These are phyloP conservation scores for Glaucidium brasilianum DNA, from an alignment of 2,113 vertebrate genomes.

Conservation along the genomic window DNA sequence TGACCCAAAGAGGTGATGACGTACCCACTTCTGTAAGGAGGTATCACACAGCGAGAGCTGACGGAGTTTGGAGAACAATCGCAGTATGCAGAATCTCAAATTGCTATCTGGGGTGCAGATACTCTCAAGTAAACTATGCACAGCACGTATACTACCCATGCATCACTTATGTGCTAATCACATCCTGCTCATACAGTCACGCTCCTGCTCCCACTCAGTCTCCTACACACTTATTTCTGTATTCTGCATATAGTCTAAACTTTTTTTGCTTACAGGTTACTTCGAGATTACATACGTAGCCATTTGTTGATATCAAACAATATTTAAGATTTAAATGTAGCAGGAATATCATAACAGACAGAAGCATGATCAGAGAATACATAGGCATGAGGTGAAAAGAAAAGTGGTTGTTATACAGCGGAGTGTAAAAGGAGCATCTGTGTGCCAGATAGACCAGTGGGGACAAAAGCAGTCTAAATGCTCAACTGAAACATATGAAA, in stretches of 20 bases:
- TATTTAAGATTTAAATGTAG: not conserved
- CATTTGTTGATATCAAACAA: not conserved
- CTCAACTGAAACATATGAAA: not conserved
- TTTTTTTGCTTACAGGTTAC: not conserved
- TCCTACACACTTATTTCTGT: not conserved
- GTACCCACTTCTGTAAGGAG: too few species aligned
- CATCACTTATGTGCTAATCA: accelerated
- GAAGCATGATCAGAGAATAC: accelerated
- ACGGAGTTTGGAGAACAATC: not conserved
- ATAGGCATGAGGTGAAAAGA: not conserved
- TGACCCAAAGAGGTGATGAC: not conserved
- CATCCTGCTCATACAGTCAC: not conserved
- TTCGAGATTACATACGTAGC: not conserved
- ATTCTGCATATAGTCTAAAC: accelerated
- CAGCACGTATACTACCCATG: not conserved
- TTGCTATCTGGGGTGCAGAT: not conserved
- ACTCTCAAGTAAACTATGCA: not conserved
- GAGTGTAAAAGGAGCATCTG: not conserved
- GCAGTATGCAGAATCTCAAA: accelerated
- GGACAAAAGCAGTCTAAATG: not conserved
- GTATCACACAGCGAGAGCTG: not conserved
- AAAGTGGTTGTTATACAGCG: not conserved
- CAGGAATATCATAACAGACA: not conserved
- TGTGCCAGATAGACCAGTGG: not conserved
- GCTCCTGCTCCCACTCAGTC: not conserved